Evolutionary conservation across 2,888 invertebrate species (phyloP).

Genomic region (Epinotia nisella): DNA sequence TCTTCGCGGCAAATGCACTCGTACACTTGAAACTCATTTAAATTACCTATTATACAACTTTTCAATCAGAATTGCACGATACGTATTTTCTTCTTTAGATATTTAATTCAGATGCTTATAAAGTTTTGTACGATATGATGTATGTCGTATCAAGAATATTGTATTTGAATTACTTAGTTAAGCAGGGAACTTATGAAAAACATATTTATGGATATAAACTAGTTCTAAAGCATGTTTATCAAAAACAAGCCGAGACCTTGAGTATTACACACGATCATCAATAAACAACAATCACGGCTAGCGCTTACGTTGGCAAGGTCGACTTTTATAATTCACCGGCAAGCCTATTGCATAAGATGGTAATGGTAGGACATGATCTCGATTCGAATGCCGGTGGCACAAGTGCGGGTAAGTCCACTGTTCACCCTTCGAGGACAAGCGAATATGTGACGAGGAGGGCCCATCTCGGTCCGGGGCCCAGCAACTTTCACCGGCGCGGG

Average conservation of each 20-base stretch:
- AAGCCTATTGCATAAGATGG: conserved; percentile 33
- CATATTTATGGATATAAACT: not conserved
- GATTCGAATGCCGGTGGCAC: conserved; percentile 34
- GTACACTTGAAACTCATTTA: conserved; percentile 64
- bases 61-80: conserved; percentile 8
- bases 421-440: conserved; percentile 37
- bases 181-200: not conserved
- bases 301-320: conserved; percentile 41
- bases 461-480: conserved; percentile 63
- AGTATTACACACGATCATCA: conserved; percentile 38
- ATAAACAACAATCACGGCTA: conserved; percentile 38
- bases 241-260: conserved; percentile 38
- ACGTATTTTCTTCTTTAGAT: not conserved
- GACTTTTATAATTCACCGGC: conserved; percentile 37
- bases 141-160: not conserved
- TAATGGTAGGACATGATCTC: conserved; percentile 27
- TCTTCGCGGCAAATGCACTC: conserved; percentile 69
- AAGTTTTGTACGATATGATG: not conserved
- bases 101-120: not conserved
- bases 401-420: conserved; percentile 26
- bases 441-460: conserved; percentile 42
- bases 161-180: not conserved
- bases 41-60: conserved; percentile 36
- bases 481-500: conserved; percentile 72
- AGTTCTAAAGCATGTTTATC: not conserved